Conservation (phyloP, 2,888 invertebrate genomes). For the Anorthoa munda region DNA sequence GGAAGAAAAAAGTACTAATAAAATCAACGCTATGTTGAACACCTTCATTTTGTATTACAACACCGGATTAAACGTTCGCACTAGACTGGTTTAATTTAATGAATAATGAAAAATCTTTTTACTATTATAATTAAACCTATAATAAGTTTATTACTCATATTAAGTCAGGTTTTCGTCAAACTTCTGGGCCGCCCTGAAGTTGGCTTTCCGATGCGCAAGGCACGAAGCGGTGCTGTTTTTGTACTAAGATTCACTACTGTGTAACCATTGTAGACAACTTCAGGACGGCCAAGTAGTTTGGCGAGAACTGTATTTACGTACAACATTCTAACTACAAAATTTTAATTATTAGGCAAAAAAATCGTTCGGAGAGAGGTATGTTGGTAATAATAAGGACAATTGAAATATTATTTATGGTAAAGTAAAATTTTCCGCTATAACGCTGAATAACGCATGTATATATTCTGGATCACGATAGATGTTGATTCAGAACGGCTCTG, state of each 20-base stretch:
- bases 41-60: slow-evolving; percentile 18
- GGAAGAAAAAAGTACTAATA: background rate
- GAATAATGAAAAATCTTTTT: background rate
- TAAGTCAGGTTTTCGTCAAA: too few relatives aligned
- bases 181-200: too few relatives aligned
- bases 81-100: background rate
- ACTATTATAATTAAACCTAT: background rate
- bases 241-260: too few relatives aligned
- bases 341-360: background rate
- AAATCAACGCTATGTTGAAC: background rate
- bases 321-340: background rate
- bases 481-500: too few relatives aligned
- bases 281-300: too few relatives aligned
- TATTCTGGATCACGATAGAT: background rate
- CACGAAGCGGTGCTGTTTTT: too few relatives aligned
- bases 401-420: too few relatives aligned
- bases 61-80: background rate
- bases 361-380: background rate
- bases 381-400: background rate
- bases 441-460: too few relatives aligned
- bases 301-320: too few relatives aligned
- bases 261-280: too few relatives aligned
- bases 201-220: too few relatives aligned
- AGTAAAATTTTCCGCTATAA: too few relatives aligned
- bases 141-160: background rate